phyloP scores from a whole-genome alignment of 2,797 vertebrate genomes.

The Eospalax fontanierii region DNA sequence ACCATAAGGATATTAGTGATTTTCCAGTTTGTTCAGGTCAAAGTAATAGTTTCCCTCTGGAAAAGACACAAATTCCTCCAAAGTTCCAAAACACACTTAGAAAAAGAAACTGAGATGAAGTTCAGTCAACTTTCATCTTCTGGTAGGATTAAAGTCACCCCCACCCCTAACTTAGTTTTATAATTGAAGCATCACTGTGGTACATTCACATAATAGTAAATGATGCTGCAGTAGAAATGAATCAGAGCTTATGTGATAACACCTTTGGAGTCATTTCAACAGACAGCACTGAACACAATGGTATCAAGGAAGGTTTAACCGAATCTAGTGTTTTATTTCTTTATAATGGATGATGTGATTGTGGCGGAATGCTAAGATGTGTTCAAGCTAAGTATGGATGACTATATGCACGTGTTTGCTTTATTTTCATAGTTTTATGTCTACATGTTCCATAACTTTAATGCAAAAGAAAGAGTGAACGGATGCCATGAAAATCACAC shows the following conservation, averaged over 20 bases:
- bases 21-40: neutral
- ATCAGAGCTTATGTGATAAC: neutral
- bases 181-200: accelerated
- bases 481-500: neutral
- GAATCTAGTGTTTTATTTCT: conserved; percentile 13
- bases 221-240: neutral
- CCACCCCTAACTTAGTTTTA: neutral
- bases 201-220: neutral
- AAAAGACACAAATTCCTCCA: neutral
- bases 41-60: neutral
- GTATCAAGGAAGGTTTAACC: neutral
- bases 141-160: neutral
- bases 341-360: neutral
- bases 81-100: neutral
- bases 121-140: conserved; percentile 17
- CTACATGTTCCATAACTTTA: conserved; percentile 34
- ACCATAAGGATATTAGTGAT: neutral
- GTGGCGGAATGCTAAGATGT: neutral
- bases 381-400: neutral
- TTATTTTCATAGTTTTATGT: neutral
- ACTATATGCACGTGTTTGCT: neutral
- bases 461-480: neutral
- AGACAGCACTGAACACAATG: neutral
- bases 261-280: neutral
- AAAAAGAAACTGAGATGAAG: neutral